Conservation (phyloP, 1,140 invertebrate species). For the Spodoptera frugiperda region DNA sequence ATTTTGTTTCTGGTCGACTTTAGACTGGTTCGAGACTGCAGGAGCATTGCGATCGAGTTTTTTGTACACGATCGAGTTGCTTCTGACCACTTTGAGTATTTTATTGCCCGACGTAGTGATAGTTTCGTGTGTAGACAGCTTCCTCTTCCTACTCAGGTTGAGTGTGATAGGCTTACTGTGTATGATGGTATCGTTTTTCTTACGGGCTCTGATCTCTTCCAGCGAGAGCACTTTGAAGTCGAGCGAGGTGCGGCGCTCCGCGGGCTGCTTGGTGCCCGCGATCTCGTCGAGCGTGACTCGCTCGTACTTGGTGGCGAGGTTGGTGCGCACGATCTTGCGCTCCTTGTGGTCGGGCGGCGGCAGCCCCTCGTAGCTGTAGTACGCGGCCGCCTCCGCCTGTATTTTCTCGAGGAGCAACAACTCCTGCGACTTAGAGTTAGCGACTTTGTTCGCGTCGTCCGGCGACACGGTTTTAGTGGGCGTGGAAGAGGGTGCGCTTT, state of each 20-base stretch:
- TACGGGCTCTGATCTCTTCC: constrained; percentile 76
- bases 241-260: constrained; percentile 63
- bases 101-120: constrained; percentile 77
- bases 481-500: constrained; percentile 88
- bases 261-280: constrained; percentile 65
- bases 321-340: constrained; percentile 67
- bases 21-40: constrained; percentile 52
- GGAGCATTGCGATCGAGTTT: constrained; percentile 71
- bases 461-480: constrained; percentile 83
- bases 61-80: constrained; percentile 81
- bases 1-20: constrained; percentile 61
- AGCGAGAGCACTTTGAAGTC: constrained; percentile 80
- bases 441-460: constrained; percentile 62
- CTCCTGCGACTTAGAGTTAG: constrained; percentile 88
- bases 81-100: constrained; percentile 79
- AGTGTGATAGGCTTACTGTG: constrained; percentile 69
- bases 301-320: constrained; percentile 72
- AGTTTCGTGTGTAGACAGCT: constrained; percentile 76
- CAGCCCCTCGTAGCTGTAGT: constrained; percentile 87
- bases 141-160: constrained; percentile 74
- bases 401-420: constrained; percentile 89
- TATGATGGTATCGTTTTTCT: constrained; percentile 68
- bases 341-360: constrained; percentile 64
- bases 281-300: constrained; percentile 73
- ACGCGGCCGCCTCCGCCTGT: constrained; percentile 89